Conservation (phyloP, 2,113 vertebrate species). For the Pardalotus punctatus region DNA sequence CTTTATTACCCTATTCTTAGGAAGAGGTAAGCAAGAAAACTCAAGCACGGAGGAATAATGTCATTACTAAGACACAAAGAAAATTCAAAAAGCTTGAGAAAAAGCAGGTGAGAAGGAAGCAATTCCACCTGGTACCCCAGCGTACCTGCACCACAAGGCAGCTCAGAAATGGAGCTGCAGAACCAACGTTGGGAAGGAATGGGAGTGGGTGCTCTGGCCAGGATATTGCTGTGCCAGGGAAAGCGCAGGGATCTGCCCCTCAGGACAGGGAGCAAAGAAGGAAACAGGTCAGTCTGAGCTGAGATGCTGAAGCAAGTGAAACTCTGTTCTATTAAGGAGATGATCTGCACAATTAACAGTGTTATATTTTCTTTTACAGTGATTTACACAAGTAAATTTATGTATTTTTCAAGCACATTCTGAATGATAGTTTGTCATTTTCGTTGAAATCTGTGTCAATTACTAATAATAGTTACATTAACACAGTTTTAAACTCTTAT, state of each 20-base stretch:
- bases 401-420: background rate
- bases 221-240: background rate
- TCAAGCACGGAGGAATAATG: background rate
- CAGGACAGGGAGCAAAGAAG: background rate
- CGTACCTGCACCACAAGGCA: background rate
- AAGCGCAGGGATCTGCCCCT: accelerated
- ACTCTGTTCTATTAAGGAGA: background rate
- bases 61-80: background rate
- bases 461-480: background rate
- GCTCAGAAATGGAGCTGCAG: background rate
- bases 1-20: background rate
- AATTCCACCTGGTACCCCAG: background rate
- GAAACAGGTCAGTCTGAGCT: background rate
- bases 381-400: background rate
- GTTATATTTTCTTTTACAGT: background rate
- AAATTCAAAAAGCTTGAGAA: background rate
- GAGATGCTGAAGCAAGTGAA: background rate
- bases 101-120: background rate
- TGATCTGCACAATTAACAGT: background rate
- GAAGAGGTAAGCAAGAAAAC: background rate
- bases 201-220: accelerated
- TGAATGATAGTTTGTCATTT: background rate
- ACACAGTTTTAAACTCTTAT: background rate
- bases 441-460: background rate
- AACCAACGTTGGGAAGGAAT: background rate